Percentiles rank a stretch among this genome's conserved stretches.
phyloP scores from a whole-genome alignment of 2,113 vertebrate genomes.

The Sinocyclocheilus anophthalmus region DNA sequence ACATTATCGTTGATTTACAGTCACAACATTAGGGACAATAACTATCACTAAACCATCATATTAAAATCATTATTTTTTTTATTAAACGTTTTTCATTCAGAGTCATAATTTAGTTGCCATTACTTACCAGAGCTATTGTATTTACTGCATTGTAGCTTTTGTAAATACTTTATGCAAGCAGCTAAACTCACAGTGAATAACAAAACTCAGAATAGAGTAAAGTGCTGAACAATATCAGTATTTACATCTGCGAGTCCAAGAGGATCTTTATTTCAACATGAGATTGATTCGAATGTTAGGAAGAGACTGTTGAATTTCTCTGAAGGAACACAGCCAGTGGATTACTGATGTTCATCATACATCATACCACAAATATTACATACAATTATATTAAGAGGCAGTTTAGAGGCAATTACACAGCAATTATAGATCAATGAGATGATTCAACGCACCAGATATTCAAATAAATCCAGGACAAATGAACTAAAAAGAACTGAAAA shows the following conservation, averaged over 20 bases:
- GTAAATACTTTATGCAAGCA: slow-evolving; percentile 23
- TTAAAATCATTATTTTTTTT: slow-evolving; percentile 43
- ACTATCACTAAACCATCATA: not conserved
- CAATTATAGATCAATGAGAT: slow-evolving; percentile 71
- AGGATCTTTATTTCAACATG: not conserved
- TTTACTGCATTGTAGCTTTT: slow-evolving; percentile 22
- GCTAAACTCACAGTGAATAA: slow-evolving; percentile 3
- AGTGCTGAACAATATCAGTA: slow-evolving; percentile 34
- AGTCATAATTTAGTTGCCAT: slow-evolving; percentile 32
- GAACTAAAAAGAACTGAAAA: not conserved
- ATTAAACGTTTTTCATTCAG: slow-evolving; percentile 39
- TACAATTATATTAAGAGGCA: slow-evolving; percentile 62
- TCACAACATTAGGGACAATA: slow-evolving; percentile 2
- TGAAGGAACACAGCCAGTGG: slow-evolving; percentile 1
- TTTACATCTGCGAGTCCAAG: slow-evolving; percentile 24
- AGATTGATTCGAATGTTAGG: not conserved
- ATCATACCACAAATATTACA: slow-evolving; percentile 41
- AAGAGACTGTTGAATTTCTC: slow-evolving; percentile 15
- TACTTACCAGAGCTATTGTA: slow-evolving; percentile 28
- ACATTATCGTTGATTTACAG: no score
- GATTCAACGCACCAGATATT: not conserved
- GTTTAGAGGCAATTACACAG: slow-evolving; percentile 69
- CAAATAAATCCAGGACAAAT: not conserved
- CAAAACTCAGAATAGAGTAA: slow-evolving; percentile 17
- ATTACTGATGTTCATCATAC: slow-evolving; percentile 60